Conservation (phyloP, 1,140 invertebrate genomes). For the Brachionus paranguensis region DNA sequence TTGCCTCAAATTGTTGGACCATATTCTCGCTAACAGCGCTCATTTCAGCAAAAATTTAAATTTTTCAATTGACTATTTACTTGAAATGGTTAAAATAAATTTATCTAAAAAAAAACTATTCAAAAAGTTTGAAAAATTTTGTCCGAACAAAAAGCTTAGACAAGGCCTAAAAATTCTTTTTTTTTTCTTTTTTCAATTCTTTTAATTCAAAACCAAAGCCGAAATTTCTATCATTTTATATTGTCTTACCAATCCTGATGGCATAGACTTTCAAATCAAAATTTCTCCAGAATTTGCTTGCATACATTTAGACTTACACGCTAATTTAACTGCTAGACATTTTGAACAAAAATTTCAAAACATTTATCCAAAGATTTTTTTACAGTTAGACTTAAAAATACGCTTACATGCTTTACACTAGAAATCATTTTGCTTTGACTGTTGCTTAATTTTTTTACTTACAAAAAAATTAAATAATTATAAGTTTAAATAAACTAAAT, state of each 20-base stretch:
- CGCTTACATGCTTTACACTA: not conserved
- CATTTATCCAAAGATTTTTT: not conserved
- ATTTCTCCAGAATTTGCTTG: conserved; percentile 1
- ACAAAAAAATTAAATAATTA: not conserved
- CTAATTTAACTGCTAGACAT: not conserved
- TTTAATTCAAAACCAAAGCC: not conserved
- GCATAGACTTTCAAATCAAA: not conserved
- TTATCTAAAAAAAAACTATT: conserved; percentile 6
- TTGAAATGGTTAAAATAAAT: conserved; percentile 26
- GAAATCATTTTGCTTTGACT: not conserved
- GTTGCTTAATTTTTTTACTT: not conserved
- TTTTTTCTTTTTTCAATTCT: not conserved
- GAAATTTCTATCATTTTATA: not conserved
- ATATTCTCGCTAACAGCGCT: not conserved
- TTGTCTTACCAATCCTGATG: not conserved
- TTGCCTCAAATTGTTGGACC: not conserved
- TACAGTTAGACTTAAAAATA: conserved; percentile 11
- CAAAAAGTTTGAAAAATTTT: not conserved
- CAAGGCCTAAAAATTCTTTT: not conserved
- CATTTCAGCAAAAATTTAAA: not conserved
- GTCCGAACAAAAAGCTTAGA: not conserved
- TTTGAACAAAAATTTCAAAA: conserved; percentile 22
- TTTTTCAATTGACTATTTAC: conserved; percentile 6
- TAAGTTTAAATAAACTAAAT: not conserved
- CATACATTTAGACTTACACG: not conserved